A percentile compares a stretch with the other conserved stretches of the same genome.
Conservation (phyloP, 2,888 invertebrate genomes). For the Tenthredo amoena region DNA sequence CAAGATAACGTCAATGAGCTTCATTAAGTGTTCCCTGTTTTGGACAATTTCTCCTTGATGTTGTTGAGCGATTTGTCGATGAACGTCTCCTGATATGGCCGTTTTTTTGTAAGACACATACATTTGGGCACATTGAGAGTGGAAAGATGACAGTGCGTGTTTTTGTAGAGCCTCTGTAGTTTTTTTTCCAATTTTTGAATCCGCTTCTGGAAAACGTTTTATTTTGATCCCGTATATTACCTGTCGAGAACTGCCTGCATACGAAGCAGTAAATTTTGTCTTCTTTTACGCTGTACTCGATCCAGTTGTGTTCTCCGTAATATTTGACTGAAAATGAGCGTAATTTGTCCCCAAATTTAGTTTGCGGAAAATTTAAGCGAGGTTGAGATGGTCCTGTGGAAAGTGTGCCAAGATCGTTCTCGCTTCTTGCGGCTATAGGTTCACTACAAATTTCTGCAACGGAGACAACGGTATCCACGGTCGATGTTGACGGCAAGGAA, state of each 20-base stretch:
- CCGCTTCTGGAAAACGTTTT: background rate
- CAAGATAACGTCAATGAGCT: background rate
- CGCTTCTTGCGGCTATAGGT: background rate
- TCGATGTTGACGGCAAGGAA: conserved; percentile 22
- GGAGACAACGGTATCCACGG: background rate
- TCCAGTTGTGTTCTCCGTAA: conserved; percentile 20
- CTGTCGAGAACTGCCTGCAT: conserved; percentile 5
- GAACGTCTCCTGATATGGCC: background rate
- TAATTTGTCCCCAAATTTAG: conserved; percentile 16
- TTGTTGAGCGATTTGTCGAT: background rate
- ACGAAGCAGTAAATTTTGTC: conserved; percentile 7
- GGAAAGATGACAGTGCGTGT: no score
- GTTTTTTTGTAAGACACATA: no score
- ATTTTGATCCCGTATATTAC: background rate
- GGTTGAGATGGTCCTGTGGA: conserved; percentile 27
- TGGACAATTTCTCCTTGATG: conserved; percentile 1
- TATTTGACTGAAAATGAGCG: conserved; percentile 27
- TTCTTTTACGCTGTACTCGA: background rate
- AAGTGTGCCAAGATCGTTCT: conserved; percentile 23
- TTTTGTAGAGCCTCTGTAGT: no score
- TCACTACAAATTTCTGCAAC: conserved; percentile 14
- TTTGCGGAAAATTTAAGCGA: conserved; percentile 27
- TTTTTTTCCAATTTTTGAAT: background rate
- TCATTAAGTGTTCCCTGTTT: conserved; percentile 9
- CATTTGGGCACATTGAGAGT: no score